Base-by-base conservation (phyloP, 2,888 invertebrate genomes). In the Drosophila paranaensis region DNA sequence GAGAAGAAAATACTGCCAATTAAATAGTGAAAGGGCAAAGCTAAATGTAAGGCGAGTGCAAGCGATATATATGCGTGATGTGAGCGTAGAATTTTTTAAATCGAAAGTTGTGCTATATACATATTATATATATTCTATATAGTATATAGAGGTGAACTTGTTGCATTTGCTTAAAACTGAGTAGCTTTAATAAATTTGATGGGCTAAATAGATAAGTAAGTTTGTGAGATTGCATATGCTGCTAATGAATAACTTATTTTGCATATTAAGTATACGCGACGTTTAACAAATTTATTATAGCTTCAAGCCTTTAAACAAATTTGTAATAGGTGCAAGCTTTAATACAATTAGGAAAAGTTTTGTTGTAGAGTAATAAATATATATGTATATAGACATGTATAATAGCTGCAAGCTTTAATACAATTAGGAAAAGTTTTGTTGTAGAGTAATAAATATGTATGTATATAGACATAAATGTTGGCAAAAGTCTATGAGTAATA, bases 21-120 rank as follows among this genome's bases (percentile, higher is more conserved):
- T 54, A 30, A 54, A 11, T 33, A 64, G 66, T 70, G 71, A 79
- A 70, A 70, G 65, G 48, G 48, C 50, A 69, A 63, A 48, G 39
- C 42, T 25, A 42, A 42, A 35, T 39, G 46, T 30, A 45, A 8
- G 43, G 39, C 25, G 27, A 48, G 60, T 27, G 56, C 27, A 54
- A 77, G 58, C 50, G 20, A 10, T 46, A 65, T 69, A 74, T 74
- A 74, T 75, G 77, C 48, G 60, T 77, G 67, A 78, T 70, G 75
- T 51, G 46, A 65, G 48, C 61, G 40, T n/a, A 46, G 35, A 54
- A 57, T 42, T 16, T 14, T 57, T 42, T 27, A 40, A 55, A 43
- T 45, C 20, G 5, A 54, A 60, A 30, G 8, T 54, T 54, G 30
- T 13, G 16, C 42, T 40, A 42, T 37, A 10, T 4, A 35, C 14